Percentiles rank a stretch among this genome's conserved stretches.
Evolutionary conservation across 2,797 vertebrate genomes (phyloP).

Genomic region (Nyctibius grandis): DNA sequence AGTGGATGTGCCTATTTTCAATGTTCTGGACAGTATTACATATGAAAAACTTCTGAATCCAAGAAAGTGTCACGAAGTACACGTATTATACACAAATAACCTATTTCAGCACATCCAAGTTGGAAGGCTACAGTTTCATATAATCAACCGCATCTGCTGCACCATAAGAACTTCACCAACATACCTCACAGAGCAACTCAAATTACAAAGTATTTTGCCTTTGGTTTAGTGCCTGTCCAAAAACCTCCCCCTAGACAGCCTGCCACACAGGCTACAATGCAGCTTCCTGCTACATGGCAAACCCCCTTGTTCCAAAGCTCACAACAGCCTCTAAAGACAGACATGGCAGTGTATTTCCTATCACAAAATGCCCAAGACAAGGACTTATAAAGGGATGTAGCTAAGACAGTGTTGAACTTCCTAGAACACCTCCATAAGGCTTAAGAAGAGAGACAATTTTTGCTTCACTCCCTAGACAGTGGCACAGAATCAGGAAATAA

Average conservation of each 20-base stretch:
- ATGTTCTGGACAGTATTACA: background rate
- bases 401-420: background rate
- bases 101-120: background rate
- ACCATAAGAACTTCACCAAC: background rate
- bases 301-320: background rate
- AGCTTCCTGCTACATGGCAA: background rate
- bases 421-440: background rate
- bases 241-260: background rate
- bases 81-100: accelerated
- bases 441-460: background rate
- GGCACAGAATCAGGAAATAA: background rate
- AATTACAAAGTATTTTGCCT: background rate
- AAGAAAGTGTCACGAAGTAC: background rate
- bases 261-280: background rate
- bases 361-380: accelerated
- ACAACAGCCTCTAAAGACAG: background rate
- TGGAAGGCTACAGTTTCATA: background rate
- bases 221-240: background rate
- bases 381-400: background rate
- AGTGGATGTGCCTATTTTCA: background rate
- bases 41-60: background rate
- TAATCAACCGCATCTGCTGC: background rate
- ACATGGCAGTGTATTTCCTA: background rate
- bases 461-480: background rate
- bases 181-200: background rate